phyloP scores from a whole-genome alignment of 2,113 vertebrate genomes.

The Carettochelys insculpta region DNA sequence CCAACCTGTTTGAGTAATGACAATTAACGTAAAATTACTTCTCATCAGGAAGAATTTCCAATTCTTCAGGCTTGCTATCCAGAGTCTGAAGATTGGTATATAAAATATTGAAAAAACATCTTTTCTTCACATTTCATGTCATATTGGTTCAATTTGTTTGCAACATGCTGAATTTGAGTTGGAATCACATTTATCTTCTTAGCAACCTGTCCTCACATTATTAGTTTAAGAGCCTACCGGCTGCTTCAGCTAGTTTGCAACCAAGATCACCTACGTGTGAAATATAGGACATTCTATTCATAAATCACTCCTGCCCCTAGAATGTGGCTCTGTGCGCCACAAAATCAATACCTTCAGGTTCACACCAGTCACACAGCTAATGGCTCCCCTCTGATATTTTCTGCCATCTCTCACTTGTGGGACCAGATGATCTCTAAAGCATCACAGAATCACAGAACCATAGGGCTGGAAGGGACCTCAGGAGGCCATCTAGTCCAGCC shows the following conservation, averaged over 20 bases:
- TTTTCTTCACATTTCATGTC: background rate
- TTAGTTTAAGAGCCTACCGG: background rate
- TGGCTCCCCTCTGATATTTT: background rate
- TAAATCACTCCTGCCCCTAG: background rate
- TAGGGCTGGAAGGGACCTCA: no score
- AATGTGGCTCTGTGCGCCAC: background rate
- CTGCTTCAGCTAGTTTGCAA: background rate
- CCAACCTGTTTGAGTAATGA: background rate
- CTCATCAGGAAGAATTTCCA: background rate
- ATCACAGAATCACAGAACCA: background rate
- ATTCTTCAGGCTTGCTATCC: background rate
- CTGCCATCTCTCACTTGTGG: background rate
- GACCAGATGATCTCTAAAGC: no score
- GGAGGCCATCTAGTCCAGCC: no score
- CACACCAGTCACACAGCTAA: background rate
- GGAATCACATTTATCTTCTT: background rate
- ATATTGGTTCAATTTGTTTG: background rate
- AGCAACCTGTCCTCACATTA: background rate
- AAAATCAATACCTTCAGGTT: background rate
- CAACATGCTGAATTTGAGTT: background rate
- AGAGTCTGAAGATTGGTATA: background rate
- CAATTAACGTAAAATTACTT: background rate
- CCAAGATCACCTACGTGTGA: background rate
- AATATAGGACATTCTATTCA: background rate
- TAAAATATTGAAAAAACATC: background rate